Evolutionary conservation across 1,140 invertebrate genomes (phyloP).

Genomic region (Hyles euphorbiae): DNA sequence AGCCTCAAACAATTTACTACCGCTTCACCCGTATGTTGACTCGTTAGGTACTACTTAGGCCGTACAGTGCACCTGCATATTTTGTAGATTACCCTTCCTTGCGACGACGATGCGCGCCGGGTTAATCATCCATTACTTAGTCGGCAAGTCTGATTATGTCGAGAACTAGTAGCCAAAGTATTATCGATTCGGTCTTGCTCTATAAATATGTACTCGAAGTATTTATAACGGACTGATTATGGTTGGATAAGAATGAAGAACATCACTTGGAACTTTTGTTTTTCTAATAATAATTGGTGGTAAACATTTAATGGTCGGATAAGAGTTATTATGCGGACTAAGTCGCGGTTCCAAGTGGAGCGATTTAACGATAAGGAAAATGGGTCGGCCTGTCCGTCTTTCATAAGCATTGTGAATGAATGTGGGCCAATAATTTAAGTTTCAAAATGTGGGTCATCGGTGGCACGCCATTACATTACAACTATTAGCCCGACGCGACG

Average conservation of each 20-base stretch:
- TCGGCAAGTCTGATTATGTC: too few relatives aligned
- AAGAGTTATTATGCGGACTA: not conserved
- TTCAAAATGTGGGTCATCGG: slow-evolving; percentile 63
- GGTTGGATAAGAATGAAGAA: too few relatives aligned
- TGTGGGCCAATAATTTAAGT: slow-evolving; percentile 52
- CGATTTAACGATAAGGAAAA: slow-evolving; percentile 65
- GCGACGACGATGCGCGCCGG: too few relatives aligned
- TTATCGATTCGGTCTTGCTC: too few relatives aligned
- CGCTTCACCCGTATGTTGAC: not conserved
- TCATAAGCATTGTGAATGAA: slow-evolving; percentile 48
- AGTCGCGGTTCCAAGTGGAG: slow-evolving; percentile 37
- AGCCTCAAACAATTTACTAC: slow-evolving; percentile 38
- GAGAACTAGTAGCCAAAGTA: too few relatives aligned
- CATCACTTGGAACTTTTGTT: not conserved
- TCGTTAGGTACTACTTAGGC: too few relatives aligned
- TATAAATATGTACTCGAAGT: too few relatives aligned
- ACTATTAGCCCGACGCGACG: not conserved
- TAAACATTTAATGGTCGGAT: too few relatives aligned
- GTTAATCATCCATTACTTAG: too few relatives aligned
- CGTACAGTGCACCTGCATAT: too few relatives aligned
- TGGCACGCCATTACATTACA: slow-evolving; percentile 54
- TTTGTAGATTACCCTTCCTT: not conserved
- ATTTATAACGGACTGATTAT: too few relatives aligned
- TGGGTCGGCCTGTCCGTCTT: slow-evolving; percentile 41
- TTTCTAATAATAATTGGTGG: too few relatives aligned